Conservation (phyloP, 2,797 vertebrate genomes). For the Gymnocypris eckloni region DNA sequence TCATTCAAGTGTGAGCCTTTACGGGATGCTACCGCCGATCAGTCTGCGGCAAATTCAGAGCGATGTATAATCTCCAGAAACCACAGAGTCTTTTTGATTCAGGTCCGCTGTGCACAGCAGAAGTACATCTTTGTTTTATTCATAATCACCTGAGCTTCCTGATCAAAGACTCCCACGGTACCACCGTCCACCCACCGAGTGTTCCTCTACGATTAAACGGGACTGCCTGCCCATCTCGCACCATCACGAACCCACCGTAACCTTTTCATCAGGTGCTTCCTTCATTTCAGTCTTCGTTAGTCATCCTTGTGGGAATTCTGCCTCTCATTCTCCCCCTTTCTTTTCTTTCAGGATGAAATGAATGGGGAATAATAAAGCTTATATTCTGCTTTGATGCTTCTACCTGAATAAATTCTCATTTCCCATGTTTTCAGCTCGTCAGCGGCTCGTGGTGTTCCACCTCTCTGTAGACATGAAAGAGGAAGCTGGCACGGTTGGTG, state of each 20-base stretch:
- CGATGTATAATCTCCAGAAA: slow-evolving; percentile 30
- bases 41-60: neutral
- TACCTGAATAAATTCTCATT: slow-evolving; percentile 37
- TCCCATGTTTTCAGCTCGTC: neutral
- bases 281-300: slow-evolving; percentile 1
- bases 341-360: slow-evolving; percentile 16
- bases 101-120: neutral
- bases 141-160: slow-evolving; percentile 23
- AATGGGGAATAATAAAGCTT: slow-evolving; percentile 37
- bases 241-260: neutral
- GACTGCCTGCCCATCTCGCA: neutral
- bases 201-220: slow-evolving; percentile 12
- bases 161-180: slow-evolving; percentile 3
- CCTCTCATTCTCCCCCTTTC: neutral
- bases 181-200: neutral
- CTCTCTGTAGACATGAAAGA: slow-evolving; percentile 5
- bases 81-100: slow-evolving; percentile 10
- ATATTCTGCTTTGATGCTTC: slow-evolving; percentile 14
- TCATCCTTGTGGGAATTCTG: slow-evolving; percentile 4
- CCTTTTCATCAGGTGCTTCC: slow-evolving; percentile 31
- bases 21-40: neutral
- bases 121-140: slow-evolving; percentile 35
- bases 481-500: slow-evolving; percentile 1
- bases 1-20: neutral
- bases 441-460: neutral